Evolutionary conservation across 2,888 invertebrate genomes (phyloP).

Genomic region (Aelia acuminata): DNA sequence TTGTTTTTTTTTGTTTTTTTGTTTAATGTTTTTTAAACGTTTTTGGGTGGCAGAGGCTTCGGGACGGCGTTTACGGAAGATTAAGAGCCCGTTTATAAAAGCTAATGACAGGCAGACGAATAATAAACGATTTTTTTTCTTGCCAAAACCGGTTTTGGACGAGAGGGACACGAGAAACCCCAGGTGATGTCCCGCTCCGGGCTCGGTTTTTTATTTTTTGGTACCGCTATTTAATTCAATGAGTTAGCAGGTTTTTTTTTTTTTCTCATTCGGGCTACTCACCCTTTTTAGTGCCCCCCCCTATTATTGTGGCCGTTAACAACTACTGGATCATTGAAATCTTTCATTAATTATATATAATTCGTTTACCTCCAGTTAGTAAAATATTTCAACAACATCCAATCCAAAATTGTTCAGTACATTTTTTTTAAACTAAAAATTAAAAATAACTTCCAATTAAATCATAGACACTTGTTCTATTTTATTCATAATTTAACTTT

Average conservation of each 20-base stretch:
- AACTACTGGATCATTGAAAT: too few relatives aligned
- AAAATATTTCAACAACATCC: too few relatives aligned
- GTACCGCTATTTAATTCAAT: conserved; percentile 38
- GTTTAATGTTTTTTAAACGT: background rate
- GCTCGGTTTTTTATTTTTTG: background rate
- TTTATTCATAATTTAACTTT: too few relatives aligned
- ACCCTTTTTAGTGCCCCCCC: background rate
- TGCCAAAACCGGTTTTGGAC: background rate
- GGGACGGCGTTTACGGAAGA: conserved; percentile 24
- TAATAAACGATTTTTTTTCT: background rate
- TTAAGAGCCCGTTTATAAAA: conserved; percentile 32
- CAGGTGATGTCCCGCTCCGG: conserved; percentile 6
- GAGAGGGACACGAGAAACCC: conserved; percentile 20
- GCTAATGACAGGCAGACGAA: background rate
- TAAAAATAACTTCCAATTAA: too few relatives aligned
- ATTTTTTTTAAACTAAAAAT: too few relatives aligned
- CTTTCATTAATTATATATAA: too few relatives aligned
- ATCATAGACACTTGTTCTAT: too few relatives aligned
- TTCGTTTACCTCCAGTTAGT: too few relatives aligned
- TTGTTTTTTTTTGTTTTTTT: background rate
- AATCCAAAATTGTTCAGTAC: too few relatives aligned
- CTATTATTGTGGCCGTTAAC: background rate
- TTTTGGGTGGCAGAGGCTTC: background rate
- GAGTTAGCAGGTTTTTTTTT: background rate
- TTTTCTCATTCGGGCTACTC: background rate